phyloP scores from a whole-genome alignment of 2,888 invertebrate genomes.

The Alcis repandata region DNA sequence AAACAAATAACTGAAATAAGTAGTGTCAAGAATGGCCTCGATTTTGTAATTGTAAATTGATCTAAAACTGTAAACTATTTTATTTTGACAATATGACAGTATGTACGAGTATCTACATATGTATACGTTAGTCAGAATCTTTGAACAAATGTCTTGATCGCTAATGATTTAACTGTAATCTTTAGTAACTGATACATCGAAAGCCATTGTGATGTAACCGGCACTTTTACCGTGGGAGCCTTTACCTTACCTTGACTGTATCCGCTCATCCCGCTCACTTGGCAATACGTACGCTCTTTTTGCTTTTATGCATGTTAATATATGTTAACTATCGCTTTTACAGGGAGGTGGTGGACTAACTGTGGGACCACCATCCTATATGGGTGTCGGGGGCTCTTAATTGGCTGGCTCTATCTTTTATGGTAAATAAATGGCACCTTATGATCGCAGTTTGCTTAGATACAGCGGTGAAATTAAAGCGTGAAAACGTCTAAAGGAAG shows the following conservation, averaged over 20 bases:
- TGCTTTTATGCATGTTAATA: conserved; percentile 58
- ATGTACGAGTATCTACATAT: too few species aligned
- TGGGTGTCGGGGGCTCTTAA: conserved; percentile 15
- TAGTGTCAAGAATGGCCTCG: too few species aligned
- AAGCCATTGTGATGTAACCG: conserved; percentile 38
- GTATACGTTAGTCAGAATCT: too few species aligned
- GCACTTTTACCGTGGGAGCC: conserved; percentile 59
- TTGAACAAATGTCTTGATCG: background rate
- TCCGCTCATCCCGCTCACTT: conserved; percentile 52
- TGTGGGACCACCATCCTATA: conserved; percentile 19
- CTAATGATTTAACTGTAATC: background rate
- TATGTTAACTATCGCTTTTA: conserved; percentile 50
- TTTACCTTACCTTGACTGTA: conserved; percentile 55
- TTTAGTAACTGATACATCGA: conserved; percentile 27
- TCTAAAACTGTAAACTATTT: too few species aligned
- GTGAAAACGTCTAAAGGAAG: too few species aligned
- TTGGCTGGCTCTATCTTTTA: conserved; percentile 19
- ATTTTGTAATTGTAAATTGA: too few species aligned
- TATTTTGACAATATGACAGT: too few species aligned
- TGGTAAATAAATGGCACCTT: conserved; percentile 12
- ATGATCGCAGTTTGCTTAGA: conserved; percentile 4
- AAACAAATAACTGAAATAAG: too few species aligned
- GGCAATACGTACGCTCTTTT: conserved; percentile 41
- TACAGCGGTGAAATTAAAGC: background rate
- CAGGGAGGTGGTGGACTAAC: conserved; percentile 43